phyloP scores from a whole-genome alignment of 2,113 vertebrate genomes.

The Perognathus longimembris region DNA sequence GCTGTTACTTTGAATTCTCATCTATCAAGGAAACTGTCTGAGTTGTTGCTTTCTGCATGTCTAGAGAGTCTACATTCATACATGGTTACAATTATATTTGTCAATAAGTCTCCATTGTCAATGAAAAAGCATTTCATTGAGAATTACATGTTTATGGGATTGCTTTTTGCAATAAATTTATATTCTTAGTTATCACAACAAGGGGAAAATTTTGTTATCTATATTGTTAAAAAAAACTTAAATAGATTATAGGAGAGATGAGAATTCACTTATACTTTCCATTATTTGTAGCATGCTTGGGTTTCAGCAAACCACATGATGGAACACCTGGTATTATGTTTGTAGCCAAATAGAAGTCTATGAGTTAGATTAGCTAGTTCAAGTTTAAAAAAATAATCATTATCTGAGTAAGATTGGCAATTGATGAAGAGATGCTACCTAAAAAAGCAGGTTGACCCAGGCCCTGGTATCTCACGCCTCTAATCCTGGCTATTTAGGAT shows the following conservation, averaged over 20 bases:
- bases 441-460: too few relatives aligned
- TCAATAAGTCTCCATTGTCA: slow-evolving; percentile 22
- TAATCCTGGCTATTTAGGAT: neutral
- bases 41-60: slow-evolving; percentile 21
- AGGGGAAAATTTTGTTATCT: neutral
- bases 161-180: slow-evolving; percentile 34
- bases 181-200: neutral
- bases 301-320: neutral
- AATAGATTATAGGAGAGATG: neutral
- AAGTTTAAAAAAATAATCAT: neutral
- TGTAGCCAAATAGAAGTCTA: neutral
- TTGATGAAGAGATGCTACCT: neutral
- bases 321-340: neutral
- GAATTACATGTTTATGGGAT: slow-evolving; percentile 16
- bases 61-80: neutral
- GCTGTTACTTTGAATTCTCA: slow-evolving; percentile 66
- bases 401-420: neutral
- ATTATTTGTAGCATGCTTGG: neutral
- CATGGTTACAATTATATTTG: neutral
- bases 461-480: neutral
- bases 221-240: slow-evolving; percentile 32
- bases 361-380: neutral
- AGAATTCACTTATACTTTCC: neutral
- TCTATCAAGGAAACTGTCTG: slow-evolving; percentile 58
- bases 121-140: slow-evolving; percentile 32